Conservation (phyloP, 2,888 invertebrate genomes). For the Scelioninae gen. 2 region DNA sequence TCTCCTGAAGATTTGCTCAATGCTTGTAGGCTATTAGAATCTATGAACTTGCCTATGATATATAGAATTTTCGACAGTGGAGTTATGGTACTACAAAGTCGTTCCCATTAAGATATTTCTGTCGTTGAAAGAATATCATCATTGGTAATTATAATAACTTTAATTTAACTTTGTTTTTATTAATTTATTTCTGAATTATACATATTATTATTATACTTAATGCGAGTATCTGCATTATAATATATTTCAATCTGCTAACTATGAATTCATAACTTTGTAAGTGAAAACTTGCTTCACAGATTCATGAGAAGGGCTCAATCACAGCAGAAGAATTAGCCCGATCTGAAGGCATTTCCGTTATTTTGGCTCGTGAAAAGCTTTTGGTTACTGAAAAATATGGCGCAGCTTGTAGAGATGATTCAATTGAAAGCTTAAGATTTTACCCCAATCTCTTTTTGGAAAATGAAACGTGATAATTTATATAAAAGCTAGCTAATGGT, state of each 20-base stretch:
- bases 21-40: conserved; percentile 87
- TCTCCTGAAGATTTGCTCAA: conserved; percentile 97
- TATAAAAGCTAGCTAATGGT: background rate
- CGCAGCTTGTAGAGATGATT: conserved; percentile 94
- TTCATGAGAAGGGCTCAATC: conserved; percentile 82
- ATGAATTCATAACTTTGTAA: too few relatives aligned
- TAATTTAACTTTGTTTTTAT: conserved; percentile 10
- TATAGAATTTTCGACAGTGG: conserved; percentile 93
- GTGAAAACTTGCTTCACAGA: too few relatives aligned
- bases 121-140: conserved; percentile 82
- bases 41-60: conserved; percentile 83
- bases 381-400: conserved; percentile 91
- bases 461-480: conserved; percentile 71
- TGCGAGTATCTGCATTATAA: too few relatives aligned
- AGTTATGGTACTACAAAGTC: conserved; percentile 94
- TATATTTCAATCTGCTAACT: too few relatives aligned
- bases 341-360: conserved; percentile 87
- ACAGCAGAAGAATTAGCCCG: conserved; percentile 93
- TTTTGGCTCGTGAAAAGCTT: conserved; percentile 93
- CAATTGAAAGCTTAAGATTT: conserved; percentile 95
- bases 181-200: conserved; percentile 21
- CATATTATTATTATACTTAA: too few relatives aligned
- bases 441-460: conserved; percentile 91
- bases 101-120: conserved; percentile 83
- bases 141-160: conserved; percentile 76